phyloP scores from a whole-genome alignment of 1,140 invertebrate species.

The Pogonomyrmex barbatus region DNA sequence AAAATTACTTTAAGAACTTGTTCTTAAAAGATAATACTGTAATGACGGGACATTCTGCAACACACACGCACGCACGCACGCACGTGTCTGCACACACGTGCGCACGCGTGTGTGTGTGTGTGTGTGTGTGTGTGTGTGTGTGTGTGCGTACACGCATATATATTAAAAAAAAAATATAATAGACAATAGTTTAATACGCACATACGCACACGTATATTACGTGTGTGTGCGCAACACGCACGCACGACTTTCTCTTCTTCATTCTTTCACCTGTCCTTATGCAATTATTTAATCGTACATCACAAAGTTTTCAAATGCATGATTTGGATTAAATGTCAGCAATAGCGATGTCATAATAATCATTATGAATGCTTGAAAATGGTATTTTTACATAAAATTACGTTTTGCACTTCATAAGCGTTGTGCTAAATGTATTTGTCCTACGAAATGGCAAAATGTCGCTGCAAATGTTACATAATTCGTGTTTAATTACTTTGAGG shows the following conservation, averaged over 20 bases:
- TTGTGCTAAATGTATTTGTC: constrained; percentile 15
- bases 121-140: no score
- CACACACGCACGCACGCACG: no score
- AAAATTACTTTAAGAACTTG: no score
- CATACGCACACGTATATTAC: no score
- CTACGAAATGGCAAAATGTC: not conserved
- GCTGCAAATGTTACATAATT: not conserved
- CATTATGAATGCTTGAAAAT: constrained; percentile 27
- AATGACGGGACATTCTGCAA: no score
- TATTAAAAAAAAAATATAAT: no score
- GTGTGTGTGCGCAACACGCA: no score
- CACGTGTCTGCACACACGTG: no score
- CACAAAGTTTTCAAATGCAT: constrained; percentile 74
- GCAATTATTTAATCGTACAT: constrained; percentile 72
- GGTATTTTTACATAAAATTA: not conserved
- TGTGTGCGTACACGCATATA: no score
- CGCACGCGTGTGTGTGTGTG: no score
- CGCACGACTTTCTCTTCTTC: not conserved
- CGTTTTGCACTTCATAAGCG: not conserved
- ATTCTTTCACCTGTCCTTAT: constrained; percentile 49
- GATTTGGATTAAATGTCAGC: constrained; percentile 52
- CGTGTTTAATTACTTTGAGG: not conserved
- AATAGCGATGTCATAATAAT: constrained; percentile 38
- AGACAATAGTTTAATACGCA: no score
- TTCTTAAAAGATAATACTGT: no score